Conservation (phyloP, 2,888 invertebrate species). For the Nezara viridula region DNA sequence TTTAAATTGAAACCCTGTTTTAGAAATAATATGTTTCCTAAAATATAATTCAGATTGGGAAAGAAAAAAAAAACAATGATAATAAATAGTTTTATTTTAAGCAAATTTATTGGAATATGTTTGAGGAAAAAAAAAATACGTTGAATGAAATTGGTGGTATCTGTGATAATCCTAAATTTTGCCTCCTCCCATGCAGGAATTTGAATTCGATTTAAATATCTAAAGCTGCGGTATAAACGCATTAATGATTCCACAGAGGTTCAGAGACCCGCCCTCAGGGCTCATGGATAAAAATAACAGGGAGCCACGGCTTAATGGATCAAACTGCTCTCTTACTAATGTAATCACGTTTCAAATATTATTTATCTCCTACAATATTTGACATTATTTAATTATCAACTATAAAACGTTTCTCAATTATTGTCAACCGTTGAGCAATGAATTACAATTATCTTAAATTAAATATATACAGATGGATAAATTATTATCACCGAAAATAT, state of each 20-base stretch:
- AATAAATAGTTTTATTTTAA: too few species aligned
- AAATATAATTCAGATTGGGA: too few species aligned
- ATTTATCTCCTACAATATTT: neutral
- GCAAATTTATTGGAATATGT: too few species aligned
- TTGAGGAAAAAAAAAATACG: too few species aligned
- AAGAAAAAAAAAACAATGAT: too few species aligned
- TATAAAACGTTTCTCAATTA: neutral
- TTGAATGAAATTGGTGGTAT: neutral
- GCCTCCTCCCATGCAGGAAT: neutral
- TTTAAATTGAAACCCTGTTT: too few species aligned
- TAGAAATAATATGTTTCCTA: too few species aligned
- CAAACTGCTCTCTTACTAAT: neutral
- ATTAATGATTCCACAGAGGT: neutral
- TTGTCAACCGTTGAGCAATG: too few species aligned
- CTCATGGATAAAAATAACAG: neutral
- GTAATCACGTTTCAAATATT: neutral
- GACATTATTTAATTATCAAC: neutral
- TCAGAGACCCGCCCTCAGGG: neutral
- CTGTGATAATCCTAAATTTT: neutral
- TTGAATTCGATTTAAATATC: constrained; percentile 1
- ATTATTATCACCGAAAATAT: too few species aligned
- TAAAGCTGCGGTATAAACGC: neutral
- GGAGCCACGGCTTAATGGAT: neutral
- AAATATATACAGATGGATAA: too few species aligned
- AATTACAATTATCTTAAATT: too few species aligned